Percentiles rank a stretch among this genome's conserved stretches.
These are phyloP conservation scores for Todiramphus saurophagus DNA, from an alignment of 2,113 vertebrate species.

Conservation along the genomic window DNA sequence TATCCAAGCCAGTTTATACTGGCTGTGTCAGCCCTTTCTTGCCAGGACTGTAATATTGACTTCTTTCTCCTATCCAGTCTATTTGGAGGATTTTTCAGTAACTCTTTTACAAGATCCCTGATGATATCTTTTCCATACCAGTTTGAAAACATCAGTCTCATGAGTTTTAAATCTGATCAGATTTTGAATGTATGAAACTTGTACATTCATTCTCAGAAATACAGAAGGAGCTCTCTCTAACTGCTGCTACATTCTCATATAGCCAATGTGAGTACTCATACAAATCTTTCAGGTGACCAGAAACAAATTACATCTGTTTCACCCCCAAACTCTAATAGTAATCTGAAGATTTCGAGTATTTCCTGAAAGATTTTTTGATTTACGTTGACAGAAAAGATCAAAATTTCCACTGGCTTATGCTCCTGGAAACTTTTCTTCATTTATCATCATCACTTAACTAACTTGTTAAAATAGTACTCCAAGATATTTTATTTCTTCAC, in stretches of 20 bases:
- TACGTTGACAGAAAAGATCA: background rate
- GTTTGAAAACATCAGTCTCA: background rate
- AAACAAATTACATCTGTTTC: background rate
- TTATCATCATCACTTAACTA: background rate
- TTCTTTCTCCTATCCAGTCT: background rate
- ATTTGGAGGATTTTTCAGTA: background rate
- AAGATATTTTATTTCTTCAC: background rate
- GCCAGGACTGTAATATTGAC: background rate
- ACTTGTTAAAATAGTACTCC: background rate
- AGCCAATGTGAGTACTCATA: background rate
- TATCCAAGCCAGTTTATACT: background rate
- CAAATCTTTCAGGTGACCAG: background rate
- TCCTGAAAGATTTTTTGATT: background rate
- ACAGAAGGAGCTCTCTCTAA: background rate
- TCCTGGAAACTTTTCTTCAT: background rate
- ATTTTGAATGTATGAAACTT: background rate
- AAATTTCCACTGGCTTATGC: background rate
- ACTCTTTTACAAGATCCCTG: fast-evolving
- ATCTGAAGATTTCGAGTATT: background rate
- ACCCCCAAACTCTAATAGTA: background rate
- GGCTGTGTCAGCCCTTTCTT: background rate
- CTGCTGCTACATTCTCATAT: fast-evolving
- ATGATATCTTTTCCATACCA: background rate
- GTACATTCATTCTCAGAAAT: background rate
- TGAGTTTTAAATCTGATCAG: background rate